Evolutionary conservation across 2,797 vertebrate genomes (phyloP).

Genomic region (Syngnathus rostellatus): DNA sequence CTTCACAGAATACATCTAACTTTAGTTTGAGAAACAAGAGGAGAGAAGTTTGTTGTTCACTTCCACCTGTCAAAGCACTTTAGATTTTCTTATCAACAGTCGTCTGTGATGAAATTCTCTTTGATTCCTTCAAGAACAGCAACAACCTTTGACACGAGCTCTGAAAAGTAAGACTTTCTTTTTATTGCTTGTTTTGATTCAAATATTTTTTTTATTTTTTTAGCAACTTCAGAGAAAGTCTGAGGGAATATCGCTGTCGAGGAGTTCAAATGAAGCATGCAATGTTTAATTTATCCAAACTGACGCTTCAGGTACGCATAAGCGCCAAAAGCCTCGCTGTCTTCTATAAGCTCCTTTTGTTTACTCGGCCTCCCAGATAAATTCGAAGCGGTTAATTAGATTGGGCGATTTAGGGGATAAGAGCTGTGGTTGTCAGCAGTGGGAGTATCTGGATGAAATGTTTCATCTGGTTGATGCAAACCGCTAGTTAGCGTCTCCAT

Average conservation of each 20-base stretch:
- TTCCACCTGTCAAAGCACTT: neutral
- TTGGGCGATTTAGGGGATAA: constrained; percentile 35
- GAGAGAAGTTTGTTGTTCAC: neutral
- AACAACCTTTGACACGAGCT: neutral
- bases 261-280: constrained; percentile 48
- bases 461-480: constrained; percentile 27
- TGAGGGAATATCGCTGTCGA: constrained; percentile 21
- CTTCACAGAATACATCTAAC: neutral
- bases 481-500: constrained; percentile 33
- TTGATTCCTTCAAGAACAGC: neutral
- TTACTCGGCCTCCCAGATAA: constrained; percentile 27
- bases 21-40: neutral
- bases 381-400: constrained; percentile 54
- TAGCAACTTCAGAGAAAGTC: neutral
- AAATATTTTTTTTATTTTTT: neutral
- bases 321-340: constrained; percentile 33
- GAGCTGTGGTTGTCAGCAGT: constrained; percentile 16
- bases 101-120: neutral
- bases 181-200: constrained; percentile 1
- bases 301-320: constrained; percentile 39
- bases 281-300: constrained; percentile 59
- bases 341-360: constrained; percentile 32
- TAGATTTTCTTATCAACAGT: neutral
- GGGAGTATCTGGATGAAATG: neutral
- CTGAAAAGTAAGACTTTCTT: neutral